phyloP scores from a whole-genome alignment of 2,888 invertebrate species.

The Dolichomitus sp. region DNA sequence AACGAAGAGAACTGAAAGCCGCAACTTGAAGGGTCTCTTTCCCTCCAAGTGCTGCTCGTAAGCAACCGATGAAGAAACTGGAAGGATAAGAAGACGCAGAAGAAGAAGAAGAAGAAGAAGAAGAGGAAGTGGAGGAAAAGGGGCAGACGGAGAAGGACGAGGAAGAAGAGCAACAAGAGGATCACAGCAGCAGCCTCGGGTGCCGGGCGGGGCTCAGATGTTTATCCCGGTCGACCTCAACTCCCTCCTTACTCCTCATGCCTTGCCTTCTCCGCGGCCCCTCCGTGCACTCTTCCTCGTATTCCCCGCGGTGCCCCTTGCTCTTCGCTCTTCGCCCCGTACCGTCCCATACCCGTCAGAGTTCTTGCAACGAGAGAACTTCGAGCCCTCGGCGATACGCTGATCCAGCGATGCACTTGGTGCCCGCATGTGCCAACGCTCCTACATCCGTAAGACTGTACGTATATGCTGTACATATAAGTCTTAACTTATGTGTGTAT shows the following conservation, averaged over 20 bases:
- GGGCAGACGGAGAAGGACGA: slow-evolving; percentile 67
- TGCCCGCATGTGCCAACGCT: slow-evolving; percentile 51
- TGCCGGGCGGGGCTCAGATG: slow-evolving; percentile 86
- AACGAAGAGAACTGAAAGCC: slow-evolving; percentile 62
- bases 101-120: slow-evolving; percentile 66
- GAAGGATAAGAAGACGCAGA: slow-evolving; percentile 58
- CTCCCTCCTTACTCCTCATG: slow-evolving; percentile 73
- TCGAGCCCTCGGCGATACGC: slow-evolving; percentile 61
- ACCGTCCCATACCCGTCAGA: slow-evolving; percentile 65
- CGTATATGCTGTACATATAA: slow-evolving; percentile 65
- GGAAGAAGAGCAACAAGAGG: slow-evolving; percentile 77
- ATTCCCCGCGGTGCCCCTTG: slow-evolving; percentile 75
- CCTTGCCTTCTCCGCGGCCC: slow-evolving; percentile 67
- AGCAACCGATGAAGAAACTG: slow-evolving; percentile 63
- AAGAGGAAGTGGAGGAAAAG: slow-evolving; percentile 67
- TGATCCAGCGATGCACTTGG: slow-evolving; percentile 58
- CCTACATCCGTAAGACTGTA: slow-evolving; percentile 29
- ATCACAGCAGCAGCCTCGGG: slow-evolving; percentile 81
- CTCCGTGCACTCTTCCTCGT: slow-evolving; percentile 54
- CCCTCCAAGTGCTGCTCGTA: slow-evolving; percentile 42
- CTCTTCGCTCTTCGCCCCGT: slow-evolving; percentile 72
- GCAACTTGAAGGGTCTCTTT: slow-evolving; percentile 52
- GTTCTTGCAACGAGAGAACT: slow-evolving; percentile 74
- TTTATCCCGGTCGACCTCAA: slow-evolving; percentile 85
- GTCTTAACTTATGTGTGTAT: slow-evolving; percentile 47